A percentile compares a stretch with the other conserved stretches of the same genome.
phyloP scores from a whole-genome alignment of 2,888 invertebrate species.

The Drosophila fulvimacula region DNA sequence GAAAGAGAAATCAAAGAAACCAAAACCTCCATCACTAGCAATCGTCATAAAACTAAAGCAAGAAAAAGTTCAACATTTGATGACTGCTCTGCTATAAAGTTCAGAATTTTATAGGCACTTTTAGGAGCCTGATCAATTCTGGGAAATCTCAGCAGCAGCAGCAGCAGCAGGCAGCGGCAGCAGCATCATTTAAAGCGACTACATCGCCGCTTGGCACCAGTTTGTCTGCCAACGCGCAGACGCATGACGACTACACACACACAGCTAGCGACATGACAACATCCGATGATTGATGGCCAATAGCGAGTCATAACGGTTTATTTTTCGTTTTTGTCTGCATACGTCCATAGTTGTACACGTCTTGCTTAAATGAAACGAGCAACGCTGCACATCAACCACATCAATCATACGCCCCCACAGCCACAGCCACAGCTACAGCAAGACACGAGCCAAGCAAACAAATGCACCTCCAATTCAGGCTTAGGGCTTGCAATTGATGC shows the following conservation, averaged over 20 bases:
- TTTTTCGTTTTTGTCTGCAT: slow-evolving; percentile 58
- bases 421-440: slow-evolving; percentile 32
- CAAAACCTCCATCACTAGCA: slow-evolving; percentile 14
- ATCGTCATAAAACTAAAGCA: slow-evolving; percentile 45
- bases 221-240: slow-evolving; percentile 76
- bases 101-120: slow-evolving; percentile 61
- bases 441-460: slow-evolving; percentile 53
- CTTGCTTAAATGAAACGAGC: slow-evolving; percentile 41
- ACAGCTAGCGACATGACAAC: slow-evolving; percentile 47
- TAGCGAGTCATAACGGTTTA: slow-evolving; percentile 69
- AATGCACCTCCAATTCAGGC: slow-evolving; percentile 40
- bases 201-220: slow-evolving; percentile 68
- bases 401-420: slow-evolving; percentile 67
- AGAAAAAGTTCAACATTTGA: slow-evolving; percentile 22
- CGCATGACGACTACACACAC: slow-evolving; percentile 33
- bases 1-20: slow-evolving; percentile 39
- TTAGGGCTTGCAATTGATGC: slow-evolving; percentile 45
- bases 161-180: slow-evolving; percentile 15
- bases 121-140: slow-evolving; percentile 43
- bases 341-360: slow-evolving; percentile 43
- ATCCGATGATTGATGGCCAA: slow-evolving; percentile 68
- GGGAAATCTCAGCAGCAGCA: slow-evolving; percentile 39
- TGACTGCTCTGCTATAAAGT: slow-evolving; percentile 58
- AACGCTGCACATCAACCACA: slow-evolving; percentile 63
- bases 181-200: slow-evolving; percentile 13